A percentile compares a stretch with the other conserved stretches of the same genome.
phyloP scores from a whole-genome alignment of 2,797 vertebrate species.

The Poecilia picta region DNA sequence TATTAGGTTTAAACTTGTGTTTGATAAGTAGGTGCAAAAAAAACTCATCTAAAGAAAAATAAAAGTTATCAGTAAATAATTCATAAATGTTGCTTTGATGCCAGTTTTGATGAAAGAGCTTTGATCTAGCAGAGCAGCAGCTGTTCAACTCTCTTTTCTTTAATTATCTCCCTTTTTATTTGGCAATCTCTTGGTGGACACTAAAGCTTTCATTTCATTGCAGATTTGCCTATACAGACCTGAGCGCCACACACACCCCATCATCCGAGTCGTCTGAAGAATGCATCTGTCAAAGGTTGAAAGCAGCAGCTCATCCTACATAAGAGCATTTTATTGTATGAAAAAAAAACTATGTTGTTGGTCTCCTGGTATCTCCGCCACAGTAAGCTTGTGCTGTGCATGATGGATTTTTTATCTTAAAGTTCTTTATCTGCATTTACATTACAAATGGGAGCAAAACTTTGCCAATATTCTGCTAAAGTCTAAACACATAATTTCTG shows the following conservation, averaged over 20 bases:
- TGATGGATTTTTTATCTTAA: no score
- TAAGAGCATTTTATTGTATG: neutral
- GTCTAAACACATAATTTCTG: no score
- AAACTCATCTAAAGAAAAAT: neutral
- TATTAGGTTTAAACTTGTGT: neutral
- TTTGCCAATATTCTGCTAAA: no score
- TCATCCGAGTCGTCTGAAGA: slow-evolving; percentile 6
- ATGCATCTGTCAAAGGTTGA: neutral
- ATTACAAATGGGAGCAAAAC: no score
- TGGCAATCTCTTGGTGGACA: slow-evolving; percentile 13
- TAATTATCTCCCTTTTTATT: slow-evolving; percentile 16
- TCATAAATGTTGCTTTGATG: neutral
- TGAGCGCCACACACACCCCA: slow-evolving; percentile 10
- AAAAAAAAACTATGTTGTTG: neutral
- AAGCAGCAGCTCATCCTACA: neutral
- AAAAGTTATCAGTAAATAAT: neutral
- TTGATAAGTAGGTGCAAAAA: neutral
- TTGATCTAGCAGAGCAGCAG: slow-evolving; percentile 6
- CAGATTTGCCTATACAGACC: slow-evolving; percentile 18
- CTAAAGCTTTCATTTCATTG: slow-evolving; percentile 6
- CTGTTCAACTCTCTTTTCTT: neutral
- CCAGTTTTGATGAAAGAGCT: neutral
- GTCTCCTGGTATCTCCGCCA: no score
- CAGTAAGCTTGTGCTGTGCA: no score
- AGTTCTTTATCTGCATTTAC: no score